phyloP scores from a whole-genome alignment of 1,140 invertebrate genomes.

The Drosophila parabipectinata region DNA sequence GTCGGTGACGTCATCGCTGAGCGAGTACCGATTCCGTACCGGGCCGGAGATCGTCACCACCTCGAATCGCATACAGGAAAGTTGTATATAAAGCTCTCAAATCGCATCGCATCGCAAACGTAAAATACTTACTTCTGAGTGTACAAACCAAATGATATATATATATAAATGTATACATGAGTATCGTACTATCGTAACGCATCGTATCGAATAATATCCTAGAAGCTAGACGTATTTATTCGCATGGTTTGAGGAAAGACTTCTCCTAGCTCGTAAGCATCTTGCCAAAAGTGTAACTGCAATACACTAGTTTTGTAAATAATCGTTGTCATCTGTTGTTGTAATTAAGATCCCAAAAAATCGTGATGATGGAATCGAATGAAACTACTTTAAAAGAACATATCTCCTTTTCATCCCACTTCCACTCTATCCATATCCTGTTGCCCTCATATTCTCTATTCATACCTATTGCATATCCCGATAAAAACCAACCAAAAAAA shows the following conservation, averaged over 20 bases:
- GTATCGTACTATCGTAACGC: constrained; percentile 50
- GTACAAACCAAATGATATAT: constrained; percentile 54
- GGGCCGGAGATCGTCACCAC: constrained; percentile 92
- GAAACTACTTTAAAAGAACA: constrained; percentile 47
- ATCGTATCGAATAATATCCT: constrained; percentile 68
- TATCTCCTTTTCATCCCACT: constrained; percentile 33
- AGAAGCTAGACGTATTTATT: constrained; percentile 67
- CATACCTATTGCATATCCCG: constrained; percentile 5
- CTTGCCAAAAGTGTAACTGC: constrained; percentile 67
- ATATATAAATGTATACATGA: constrained; percentile 41
- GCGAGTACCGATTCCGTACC: constrained; percentile 87
- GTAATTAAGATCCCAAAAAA: constrained; percentile 34
- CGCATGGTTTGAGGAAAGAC: constrained; percentile 82
- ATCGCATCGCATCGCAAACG: constrained; percentile 12
- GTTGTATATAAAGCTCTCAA: constrained; percentile 90
- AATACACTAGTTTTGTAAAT: constrained; percentile 71
- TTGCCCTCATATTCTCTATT: background rate
- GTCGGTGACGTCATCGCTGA: constrained; percentile 86
- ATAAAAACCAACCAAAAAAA: constrained; percentile 1
- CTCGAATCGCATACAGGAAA: constrained; percentile 93
- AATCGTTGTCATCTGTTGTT: constrained; percentile 75
- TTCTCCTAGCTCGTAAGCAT: constrained; percentile 73
- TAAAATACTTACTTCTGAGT: constrained; percentile 61
- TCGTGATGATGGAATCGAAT: constrained; percentile 12
- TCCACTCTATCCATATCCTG: constrained; percentile 10